Evolutionary conservation across 2,113 vertebrate species (phyloP).

Genomic region (Cephalopterus ornatus): DNA sequence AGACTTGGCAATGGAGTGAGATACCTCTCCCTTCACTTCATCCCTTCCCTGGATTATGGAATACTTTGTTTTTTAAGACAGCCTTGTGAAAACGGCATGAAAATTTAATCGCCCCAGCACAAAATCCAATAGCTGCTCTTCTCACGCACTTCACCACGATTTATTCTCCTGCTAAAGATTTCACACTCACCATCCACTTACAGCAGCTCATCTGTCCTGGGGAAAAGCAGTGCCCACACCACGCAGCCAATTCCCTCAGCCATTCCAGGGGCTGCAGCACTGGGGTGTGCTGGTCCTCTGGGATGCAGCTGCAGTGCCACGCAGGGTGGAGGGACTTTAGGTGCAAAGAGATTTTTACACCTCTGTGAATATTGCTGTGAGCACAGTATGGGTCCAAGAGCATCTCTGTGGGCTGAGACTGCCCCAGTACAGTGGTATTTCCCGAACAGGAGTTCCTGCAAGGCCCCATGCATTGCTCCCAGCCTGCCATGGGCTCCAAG

Average conservation of each 20-base stretch:
- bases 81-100: neutral
- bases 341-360: neutral
- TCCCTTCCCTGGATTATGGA: neutral
- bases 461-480: neutral
- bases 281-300: neutral
- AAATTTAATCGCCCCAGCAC: neutral
- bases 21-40: neutral
- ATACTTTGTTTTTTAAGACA: conserved; percentile 17
- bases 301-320: neutral
- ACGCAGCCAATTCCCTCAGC: rapidly evolving
- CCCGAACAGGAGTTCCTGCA: neutral
- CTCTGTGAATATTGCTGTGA: neutral
- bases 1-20: neutral
- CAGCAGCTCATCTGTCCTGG: neutral
- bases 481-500: neutral
- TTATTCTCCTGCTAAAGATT: neutral
- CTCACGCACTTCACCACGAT: neutral
- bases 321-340: rapidly evolving
- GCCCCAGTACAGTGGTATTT: neutral
- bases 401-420: rapidly evolving
- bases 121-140: neutral
- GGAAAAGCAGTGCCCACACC: rapidly evolving
- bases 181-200: neutral
- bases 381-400: neutral
- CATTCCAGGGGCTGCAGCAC: neutral